Evolutionary conservation across 2,797 vertebrate genomes (phyloP).

Genomic region (Muscicapa striata): DNA sequence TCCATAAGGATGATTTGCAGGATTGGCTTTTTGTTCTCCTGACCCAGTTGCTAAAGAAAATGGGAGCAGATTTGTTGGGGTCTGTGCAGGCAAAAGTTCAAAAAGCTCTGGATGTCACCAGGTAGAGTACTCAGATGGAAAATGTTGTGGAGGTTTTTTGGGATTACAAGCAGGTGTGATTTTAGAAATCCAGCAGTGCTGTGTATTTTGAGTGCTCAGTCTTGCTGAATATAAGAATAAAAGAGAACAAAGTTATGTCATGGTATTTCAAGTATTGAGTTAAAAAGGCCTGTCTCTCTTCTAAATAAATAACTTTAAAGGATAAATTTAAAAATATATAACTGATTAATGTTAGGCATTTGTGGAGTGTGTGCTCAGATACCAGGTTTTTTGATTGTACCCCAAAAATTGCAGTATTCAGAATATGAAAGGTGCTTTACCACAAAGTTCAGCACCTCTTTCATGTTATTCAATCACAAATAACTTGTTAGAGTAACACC

Average conservation of each 20-base stretch:
- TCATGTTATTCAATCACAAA: neutral
- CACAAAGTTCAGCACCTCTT: neutral
- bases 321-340: neutral
- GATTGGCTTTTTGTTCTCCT: slow-evolving; percentile 97
- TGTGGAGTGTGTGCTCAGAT: neutral
- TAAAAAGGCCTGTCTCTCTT: neutral
- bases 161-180: neutral
- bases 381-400: neutral
- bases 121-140: slow-evolving; percentile 73
- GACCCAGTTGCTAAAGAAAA: slow-evolving; percentile 96
- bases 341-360: neutral
- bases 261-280: neutral
- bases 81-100: slow-evolving; percentile 97
- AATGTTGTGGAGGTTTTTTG: neutral
- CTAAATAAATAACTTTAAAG: neutral
- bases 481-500: neutral
- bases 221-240: neutral
- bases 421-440: neutral
- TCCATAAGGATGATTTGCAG: slow-evolving; percentile 94
- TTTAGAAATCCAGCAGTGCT: neutral
- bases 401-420: neutral
- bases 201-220: neutral
- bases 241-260: neutral
- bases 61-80: slow-evolving; percentile 94
- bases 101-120: slow-evolving; percentile 93